phyloP scores from a whole-genome alignment of 2,797 vertebrate genomes.

The Anabacerthia variegaticeps region DNA sequence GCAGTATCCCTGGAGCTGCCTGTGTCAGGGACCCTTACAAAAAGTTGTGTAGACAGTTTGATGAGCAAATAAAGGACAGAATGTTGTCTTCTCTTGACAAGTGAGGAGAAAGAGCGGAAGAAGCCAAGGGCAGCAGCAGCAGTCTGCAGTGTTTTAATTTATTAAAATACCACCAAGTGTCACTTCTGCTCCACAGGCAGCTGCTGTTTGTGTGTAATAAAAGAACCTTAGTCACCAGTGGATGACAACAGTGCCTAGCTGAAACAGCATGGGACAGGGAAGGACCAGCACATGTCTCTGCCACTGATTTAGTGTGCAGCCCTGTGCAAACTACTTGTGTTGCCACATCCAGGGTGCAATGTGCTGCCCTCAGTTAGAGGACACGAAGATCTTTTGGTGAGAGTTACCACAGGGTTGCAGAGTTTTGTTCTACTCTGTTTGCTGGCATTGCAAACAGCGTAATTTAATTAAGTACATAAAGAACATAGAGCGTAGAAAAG shows the following conservation, averaged over 20 bases:
- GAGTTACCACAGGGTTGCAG: neutral
- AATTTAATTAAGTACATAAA: slow-evolving; percentile 24
- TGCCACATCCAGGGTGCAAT: neutral
- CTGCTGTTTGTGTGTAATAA: slow-evolving; percentile 23
- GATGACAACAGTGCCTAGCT: slow-evolving; percentile 6
- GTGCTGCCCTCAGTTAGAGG: neutral
- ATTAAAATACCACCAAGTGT: slow-evolving; percentile 60
- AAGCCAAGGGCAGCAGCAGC: slow-evolving; percentile 25
- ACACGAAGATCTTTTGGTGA: neutral
- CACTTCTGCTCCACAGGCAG: slow-evolving; percentile 52
- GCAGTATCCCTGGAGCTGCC: neutral
- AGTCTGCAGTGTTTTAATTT: slow-evolving; percentile 40
- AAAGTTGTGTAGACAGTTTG: neutral
- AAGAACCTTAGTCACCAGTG: neutral
- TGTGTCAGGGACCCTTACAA: neutral
- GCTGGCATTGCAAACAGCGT: neutral
- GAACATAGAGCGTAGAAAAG: neutral
- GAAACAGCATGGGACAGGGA: neutral
- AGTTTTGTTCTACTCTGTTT: neutral
- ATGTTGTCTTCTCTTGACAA: slow-evolving; percentile 32
- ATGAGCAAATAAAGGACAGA: slow-evolving; percentile 8
- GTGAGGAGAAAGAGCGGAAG: slow-evolving; percentile 14
- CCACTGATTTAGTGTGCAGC: neutral
- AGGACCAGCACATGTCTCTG: neutral
- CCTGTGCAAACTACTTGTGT: neutral